Conservation (phyloP, 1,140 invertebrate genomes). For the Onthophagus taurus region DNA sequence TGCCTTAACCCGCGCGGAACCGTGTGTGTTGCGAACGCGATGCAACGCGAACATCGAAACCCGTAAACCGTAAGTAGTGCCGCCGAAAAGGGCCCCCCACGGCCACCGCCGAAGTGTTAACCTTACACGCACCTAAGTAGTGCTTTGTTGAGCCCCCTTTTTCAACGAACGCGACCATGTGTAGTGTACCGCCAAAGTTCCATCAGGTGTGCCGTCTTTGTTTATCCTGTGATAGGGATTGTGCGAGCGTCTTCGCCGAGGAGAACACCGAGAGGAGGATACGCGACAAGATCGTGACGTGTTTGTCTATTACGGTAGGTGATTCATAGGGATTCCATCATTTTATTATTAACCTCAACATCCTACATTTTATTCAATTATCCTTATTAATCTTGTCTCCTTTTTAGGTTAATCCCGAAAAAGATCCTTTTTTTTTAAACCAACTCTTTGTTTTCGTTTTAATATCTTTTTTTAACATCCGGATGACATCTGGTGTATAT, state of each 20-base stretch:
- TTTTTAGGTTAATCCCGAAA: not conserved
- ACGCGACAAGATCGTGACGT: slow-evolving; percentile 39
- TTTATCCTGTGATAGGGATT: slow-evolving; percentile 31
- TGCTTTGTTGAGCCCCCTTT: slow-evolving; percentile 28
- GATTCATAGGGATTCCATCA: no score
- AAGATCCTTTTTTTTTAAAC: not conserved
- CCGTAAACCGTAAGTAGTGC: slow-evolving; percentile 11
- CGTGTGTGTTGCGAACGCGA: no score
- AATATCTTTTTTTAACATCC: not conserved
- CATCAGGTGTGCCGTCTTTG: slow-evolving; percentile 57
- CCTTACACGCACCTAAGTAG: slow-evolving; percentile 25
- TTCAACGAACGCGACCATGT: slow-evolving; percentile 45
- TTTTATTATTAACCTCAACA: no score
- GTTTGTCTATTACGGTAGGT: slow-evolving; percentile 41
- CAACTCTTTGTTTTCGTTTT: not conserved
- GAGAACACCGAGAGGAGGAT: slow-evolving; percentile 31
- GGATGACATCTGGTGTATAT: no score
- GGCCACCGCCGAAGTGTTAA: slow-evolving; percentile 25
- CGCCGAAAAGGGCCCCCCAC: slow-evolving; percentile 21
- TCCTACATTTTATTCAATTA: no score
- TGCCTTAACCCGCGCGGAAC: no score
- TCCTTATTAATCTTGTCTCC: not conserved
- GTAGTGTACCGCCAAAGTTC: slow-evolving; percentile 56
- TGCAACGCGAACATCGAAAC: slow-evolving; percentile 12
- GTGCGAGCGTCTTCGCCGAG: slow-evolving; percentile 28